Conservation (phyloP, 2,888 invertebrate genomes). For the Pyrocoelia pectoralis region DNA sequence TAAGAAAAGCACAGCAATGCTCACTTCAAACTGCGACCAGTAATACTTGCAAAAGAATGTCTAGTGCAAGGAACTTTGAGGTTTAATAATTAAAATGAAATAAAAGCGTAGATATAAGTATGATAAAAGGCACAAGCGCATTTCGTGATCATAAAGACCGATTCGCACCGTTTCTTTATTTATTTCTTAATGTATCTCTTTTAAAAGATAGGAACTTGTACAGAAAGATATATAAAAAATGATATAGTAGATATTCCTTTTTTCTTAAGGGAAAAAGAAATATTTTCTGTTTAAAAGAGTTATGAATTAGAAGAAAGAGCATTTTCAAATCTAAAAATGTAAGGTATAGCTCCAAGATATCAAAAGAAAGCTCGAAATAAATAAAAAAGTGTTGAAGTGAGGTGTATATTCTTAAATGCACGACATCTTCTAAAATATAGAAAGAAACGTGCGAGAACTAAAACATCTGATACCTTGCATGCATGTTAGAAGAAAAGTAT, state of each 20-base stretch:
- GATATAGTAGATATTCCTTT: not conserved
- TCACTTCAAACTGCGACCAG: no score
- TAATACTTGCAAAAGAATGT: no score
- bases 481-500: slow-evolving; percentile 28
- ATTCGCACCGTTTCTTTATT: not conserved
- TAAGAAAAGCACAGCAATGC: no score
- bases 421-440: slow-evolving; percentile 24
- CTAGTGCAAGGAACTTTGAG: no score
- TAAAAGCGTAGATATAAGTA: no score
- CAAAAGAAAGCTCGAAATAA: slow-evolving; percentile 15
- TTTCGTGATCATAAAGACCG: no score
- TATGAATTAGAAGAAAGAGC: slow-evolving; percentile 13
- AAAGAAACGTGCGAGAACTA: slow-evolving; percentile 33
- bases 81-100: no score
- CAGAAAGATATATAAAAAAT: not conserved
- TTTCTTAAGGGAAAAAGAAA: not conserved
- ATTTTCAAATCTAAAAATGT: slow-evolving; percentile 16
- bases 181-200: not conserved
- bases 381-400: slow-evolving; percentile 27
- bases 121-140: no score
- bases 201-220: not conserved
- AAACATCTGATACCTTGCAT: slow-evolving; percentile 35
- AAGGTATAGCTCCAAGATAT: slow-evolving; percentile 18
- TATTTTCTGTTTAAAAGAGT: not conserved
- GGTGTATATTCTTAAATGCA: slow-evolving; percentile 28